phyloP scores from a whole-genome alignment of 2,113 vertebrate species.

The Barbus barbus region DNA sequence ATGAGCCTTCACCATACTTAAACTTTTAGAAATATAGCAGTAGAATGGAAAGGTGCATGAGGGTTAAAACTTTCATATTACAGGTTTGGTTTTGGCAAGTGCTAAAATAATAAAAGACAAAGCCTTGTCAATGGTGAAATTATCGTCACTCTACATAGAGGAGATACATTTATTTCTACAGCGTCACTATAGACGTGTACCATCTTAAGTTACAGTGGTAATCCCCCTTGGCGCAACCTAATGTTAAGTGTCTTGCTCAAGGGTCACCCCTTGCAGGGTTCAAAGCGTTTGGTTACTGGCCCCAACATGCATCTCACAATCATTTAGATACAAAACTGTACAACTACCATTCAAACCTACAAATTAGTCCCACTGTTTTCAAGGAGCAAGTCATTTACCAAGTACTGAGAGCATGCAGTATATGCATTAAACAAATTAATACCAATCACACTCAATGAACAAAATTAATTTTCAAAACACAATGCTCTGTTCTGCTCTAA shows the following conservation, averaged over 20 bases:
- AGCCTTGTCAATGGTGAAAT: not conserved
- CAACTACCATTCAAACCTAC: not conserved
- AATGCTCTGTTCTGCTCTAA: not conserved
- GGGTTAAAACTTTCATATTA: not conserved
- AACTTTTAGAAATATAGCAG: not conserved
- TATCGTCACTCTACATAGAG: not conserved
- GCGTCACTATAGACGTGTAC: not conserved
- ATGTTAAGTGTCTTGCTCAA: constrained; percentile 15
- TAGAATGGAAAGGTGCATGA: not conserved
- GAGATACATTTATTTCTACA: not conserved
- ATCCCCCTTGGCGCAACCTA: not conserved
- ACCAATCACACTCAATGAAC: not conserved
- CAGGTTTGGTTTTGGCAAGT: not conserved
- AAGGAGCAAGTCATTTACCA: not conserved
- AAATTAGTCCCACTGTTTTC: not conserved
- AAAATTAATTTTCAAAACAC: not conserved
- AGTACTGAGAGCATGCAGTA: not conserved
- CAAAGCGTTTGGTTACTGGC: not conserved
- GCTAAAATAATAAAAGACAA: too few relatives aligned
- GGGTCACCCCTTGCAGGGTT: not conserved
- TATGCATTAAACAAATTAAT: not conserved
- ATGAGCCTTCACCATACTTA: not conserved
- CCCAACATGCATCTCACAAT: not conserved
- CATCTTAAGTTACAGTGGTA: constrained; percentile 12
- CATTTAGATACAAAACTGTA: not conserved